Evolutionary conservation across 2,113 vertebrate genomes (phyloP).

Genomic region (Sisor rabdophorus): DNA sequence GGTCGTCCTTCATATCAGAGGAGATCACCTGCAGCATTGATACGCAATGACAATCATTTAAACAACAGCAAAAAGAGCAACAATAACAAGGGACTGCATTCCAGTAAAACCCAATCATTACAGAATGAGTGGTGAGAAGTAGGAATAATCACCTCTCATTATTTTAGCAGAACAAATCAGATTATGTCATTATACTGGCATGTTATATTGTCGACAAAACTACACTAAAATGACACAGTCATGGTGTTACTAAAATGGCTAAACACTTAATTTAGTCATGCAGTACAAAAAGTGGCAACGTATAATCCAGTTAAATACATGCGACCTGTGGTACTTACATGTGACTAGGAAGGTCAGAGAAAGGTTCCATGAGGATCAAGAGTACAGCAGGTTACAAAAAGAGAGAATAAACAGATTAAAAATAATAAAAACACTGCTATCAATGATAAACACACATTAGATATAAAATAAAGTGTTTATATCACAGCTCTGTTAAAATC

Average conservation of each 20-base stretch:
- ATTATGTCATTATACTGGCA: background rate
- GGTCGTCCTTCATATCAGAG: constrained; percentile 71
- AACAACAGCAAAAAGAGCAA: background rate
- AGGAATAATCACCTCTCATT: constrained; percentile 17
- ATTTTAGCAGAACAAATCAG: constrained; percentile 8
- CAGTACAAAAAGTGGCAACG: background rate
- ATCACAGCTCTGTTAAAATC: background rate
- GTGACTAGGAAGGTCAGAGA: constrained; percentile 59
- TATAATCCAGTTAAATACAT: constrained; percentile 6
- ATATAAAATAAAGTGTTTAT: background rate
- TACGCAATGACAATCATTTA: background rate
- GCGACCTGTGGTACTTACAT: constrained; percentile 59
- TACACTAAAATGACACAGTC: constrained; percentile 3
- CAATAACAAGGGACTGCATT: background rate
- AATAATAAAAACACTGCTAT: background rate
- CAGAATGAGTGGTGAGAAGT: background rate
- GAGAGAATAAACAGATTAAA: constrained; percentile 50
- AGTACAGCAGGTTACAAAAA: constrained; percentile 39
- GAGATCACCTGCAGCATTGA: constrained; percentile 77
- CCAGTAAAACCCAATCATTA: constrained; percentile 17
- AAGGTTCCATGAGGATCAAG: constrained; percentile 22
- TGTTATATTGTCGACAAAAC: background rate
- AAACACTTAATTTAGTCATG: background rate
- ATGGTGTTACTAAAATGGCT: constrained; percentile 20
- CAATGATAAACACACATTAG: background rate